Conservation (phyloP, 2,797 vertebrate genomes). For the Bradypus variegatus region DNA sequence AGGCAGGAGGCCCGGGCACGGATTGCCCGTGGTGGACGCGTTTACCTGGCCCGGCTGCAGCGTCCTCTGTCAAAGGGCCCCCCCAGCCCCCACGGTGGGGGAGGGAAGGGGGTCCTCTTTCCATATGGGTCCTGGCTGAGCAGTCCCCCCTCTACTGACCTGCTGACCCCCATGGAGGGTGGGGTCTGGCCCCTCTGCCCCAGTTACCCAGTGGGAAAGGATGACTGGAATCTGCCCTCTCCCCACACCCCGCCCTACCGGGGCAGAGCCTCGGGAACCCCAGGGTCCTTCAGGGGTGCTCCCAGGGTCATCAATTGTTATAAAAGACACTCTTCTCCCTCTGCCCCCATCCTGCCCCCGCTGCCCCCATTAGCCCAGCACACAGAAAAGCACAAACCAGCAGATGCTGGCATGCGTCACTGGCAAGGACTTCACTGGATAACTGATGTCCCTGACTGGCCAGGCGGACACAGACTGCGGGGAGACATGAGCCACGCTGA, state of each 20-base stretch:
- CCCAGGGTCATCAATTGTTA: too few species aligned
- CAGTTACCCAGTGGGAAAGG: neutral
- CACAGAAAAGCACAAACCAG: neutral
- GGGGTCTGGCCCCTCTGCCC: neutral
- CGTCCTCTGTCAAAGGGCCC: too few species aligned
- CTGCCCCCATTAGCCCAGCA: neutral
- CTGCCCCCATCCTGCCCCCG: neutral
- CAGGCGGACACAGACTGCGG: neutral
- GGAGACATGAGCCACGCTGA: neutral
- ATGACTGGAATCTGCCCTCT: neutral
- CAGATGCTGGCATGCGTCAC: neutral
- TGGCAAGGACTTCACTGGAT: neutral
- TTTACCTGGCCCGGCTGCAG: neutral
- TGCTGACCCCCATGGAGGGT: neutral
- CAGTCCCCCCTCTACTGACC: neutral
- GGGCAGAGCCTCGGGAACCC: neutral
- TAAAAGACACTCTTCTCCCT: neutral
- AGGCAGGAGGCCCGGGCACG: neutral
- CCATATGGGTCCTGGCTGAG: neutral
- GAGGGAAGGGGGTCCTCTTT: neutral
- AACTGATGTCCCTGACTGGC: rapidly evolving
- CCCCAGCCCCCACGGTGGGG: neutral
- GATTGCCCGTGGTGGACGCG: rapidly evolving
- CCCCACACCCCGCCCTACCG: rapidly evolving
- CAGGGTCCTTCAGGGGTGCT: neutral